These are phyloP conservation scores for Apis mellifera DNA, from an alignment of 1,140 invertebrate genomes.

Conservation along the genomic window DNA sequence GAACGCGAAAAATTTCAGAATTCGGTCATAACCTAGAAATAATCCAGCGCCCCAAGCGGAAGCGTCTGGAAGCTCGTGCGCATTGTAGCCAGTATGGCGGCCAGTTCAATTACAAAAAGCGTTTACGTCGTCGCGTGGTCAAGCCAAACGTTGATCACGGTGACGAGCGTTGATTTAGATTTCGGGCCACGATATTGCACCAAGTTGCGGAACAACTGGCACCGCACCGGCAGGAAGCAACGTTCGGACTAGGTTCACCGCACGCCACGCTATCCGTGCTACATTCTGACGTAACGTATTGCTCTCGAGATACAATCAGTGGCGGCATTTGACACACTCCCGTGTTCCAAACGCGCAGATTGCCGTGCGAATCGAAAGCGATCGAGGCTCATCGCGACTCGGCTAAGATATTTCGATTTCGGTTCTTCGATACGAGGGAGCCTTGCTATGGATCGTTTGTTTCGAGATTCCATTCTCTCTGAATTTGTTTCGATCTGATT, in stretches of 20 bases:
- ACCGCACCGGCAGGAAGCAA: slow-evolving; percentile 47
- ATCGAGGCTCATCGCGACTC: neutral
- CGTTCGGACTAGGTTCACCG: slow-evolving; percentile 46
- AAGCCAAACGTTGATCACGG: slow-evolving; percentile 33
- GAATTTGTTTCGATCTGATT: too few species aligned
- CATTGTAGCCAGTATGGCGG: neutral
- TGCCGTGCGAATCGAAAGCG: slow-evolving; percentile 12
- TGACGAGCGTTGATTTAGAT: slow-evolving; percentile 56
- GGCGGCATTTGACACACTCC: slow-evolving; percentile 50
- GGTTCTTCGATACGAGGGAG: neutral
- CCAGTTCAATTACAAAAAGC: slow-evolving; percentile 25
- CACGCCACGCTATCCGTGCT: slow-evolving; percentile 46
- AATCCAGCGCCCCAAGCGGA: too few species aligned
- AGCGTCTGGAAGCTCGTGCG: too few species aligned
- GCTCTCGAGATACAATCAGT: slow-evolving; percentile 56
- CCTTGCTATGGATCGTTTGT: neutral
- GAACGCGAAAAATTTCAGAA: too few species aligned
- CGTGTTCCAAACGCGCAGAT: slow-evolving; percentile 11
- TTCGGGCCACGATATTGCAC: slow-evolving; percentile 36
- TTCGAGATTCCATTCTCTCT: too few species aligned
- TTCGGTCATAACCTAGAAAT: too few species aligned
- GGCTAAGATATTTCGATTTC: neutral
- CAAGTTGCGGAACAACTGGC: slow-evolving; percentile 45
- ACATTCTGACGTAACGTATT: slow-evolving; percentile 55
- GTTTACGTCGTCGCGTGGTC: neutral